Evolutionary conservation across 2,888 invertebrate genomes (phyloP).

Genomic region (Tromatobia lineatoria): DNA sequence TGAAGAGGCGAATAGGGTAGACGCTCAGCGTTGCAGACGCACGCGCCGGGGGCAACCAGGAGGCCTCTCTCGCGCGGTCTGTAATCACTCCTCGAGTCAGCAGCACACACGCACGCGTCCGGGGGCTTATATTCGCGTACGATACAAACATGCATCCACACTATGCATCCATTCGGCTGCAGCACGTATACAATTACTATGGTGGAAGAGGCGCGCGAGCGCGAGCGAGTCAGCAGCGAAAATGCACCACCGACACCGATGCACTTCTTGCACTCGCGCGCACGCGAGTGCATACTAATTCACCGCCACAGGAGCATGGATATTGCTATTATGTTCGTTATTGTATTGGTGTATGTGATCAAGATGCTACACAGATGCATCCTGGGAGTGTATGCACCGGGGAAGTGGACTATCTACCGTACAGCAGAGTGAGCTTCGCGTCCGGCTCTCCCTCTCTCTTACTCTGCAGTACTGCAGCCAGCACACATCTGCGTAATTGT

Average conservation of each 20-base stretch:
- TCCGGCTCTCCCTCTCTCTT: constrained; percentile 50
- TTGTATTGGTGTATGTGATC: constrained; percentile 59
- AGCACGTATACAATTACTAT: constrained; percentile 68
- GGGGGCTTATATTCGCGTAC: constrained; percentile 47
- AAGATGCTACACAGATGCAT: constrained; percentile 42
- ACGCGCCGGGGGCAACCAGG: constrained; percentile 85
- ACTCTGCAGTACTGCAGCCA: constrained; percentile 66
- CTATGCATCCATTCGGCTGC: constrained; percentile 59
- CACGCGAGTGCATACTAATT: constrained; percentile 80
- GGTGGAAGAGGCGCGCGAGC: constrained; percentile 61
- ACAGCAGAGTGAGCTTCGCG: constrained; percentile 25
- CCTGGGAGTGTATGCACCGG: constrained; percentile 50
- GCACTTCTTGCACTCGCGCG: constrained; percentile 65
- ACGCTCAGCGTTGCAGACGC: constrained; percentile 80
- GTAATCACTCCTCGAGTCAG: constrained; percentile 82
- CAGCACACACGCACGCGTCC: constrained; percentile 63
- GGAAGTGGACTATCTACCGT: constrained; percentile 46
- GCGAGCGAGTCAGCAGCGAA: constrained; percentile 60
- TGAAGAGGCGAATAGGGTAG: constrained; percentile 62
- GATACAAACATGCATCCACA: constrained; percentile 60
- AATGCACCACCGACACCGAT: constrained; percentile 66
- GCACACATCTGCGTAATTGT: constrained; percentile 85
- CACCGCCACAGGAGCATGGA: constrained; percentile 73
- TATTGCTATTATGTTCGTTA: constrained; percentile 73
- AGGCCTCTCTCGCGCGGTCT: constrained; percentile 80